Conservation (phyloP, 2,888 invertebrate genomes). For the Ennomos erosarius region DNA sequence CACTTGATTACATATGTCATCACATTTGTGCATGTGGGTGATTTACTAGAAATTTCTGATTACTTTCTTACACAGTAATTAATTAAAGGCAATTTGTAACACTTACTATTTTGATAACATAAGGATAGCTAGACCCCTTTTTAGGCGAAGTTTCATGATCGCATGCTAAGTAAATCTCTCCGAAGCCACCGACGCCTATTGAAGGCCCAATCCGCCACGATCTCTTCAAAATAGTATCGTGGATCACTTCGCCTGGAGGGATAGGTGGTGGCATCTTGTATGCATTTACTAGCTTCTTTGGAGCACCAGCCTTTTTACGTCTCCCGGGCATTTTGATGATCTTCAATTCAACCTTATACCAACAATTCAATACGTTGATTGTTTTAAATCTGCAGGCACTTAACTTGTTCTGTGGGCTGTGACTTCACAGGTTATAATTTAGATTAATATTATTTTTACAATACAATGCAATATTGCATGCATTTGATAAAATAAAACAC, state of each 20-base stretch:
- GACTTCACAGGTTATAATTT: no score
- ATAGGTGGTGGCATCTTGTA: constrained; percentile 89
- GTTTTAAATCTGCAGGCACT: no score
- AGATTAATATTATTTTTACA: no score
- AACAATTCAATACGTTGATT: constrained; percentile 54
- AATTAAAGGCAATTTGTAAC: not conserved
- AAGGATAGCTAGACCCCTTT: constrained; percentile 84
- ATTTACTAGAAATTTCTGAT: no score
- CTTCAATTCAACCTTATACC: constrained; percentile 32
- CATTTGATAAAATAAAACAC: no score
- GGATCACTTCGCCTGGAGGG: constrained; percentile 90
- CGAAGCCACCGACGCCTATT: constrained; percentile 97
- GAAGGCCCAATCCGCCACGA: constrained; percentile 95
- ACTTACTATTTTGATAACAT: constrained; percentile 93
- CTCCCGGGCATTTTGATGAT: constrained; percentile 32
- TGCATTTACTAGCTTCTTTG: constrained; percentile 74
- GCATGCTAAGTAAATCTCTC: constrained; percentile 95
- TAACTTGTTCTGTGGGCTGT: no score
- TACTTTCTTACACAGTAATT: no score
- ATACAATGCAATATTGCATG: no score
- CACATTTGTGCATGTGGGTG: no score
- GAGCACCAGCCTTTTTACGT: constrained; percentile 69
- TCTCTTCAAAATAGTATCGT: constrained; percentile 89
- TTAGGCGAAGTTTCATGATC: constrained; percentile 82
- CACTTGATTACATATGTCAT: no score